Percentiles rank a stretch among this genome's conserved stretches.
These are phyloP conservation scores for Galendromus occidentalis DNA, from an alignment of 1,140 invertebrate species.

Conservation along the genomic window DNA sequence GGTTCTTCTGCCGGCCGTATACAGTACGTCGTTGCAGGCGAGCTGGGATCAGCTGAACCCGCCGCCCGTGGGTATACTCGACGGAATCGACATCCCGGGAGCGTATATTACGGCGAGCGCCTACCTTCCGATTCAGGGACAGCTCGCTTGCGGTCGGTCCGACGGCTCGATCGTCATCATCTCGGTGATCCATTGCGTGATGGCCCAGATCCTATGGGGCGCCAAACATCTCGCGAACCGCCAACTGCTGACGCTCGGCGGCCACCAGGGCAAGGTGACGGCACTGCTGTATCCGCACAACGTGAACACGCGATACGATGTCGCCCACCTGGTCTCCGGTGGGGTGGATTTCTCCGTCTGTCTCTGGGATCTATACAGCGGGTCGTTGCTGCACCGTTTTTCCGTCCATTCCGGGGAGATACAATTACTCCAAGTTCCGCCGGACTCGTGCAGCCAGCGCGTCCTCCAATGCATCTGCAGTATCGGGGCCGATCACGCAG, in stretches of 20 bases:
- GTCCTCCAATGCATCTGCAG: slow-evolving; percentile 89
- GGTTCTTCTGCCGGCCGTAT: slow-evolving; percentile 35
- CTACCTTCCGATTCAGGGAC: slow-evolving; percentile 74
- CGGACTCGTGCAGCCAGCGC: slow-evolving; percentile 66
- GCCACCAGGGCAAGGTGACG: slow-evolving; percentile 81
- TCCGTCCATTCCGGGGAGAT: slow-evolving; percentile 75
- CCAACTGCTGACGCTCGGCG: slow-evolving; percentile 47
- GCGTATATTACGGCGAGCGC: slow-evolving; percentile 73
- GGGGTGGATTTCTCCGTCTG: slow-evolving; percentile 94
- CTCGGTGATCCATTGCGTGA: slow-evolving; percentile 81
- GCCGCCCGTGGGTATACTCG: slow-evolving; percentile 66
- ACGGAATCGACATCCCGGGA: slow-evolving; percentile 48
- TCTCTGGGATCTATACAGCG: slow-evolving; percentile 85
- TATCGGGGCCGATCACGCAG: slow-evolving; percentile 91
- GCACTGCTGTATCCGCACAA: slow-evolving; percentile 86
- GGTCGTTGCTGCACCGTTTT: slow-evolving; percentile 72
- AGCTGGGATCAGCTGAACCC: slow-evolving; percentile 70
- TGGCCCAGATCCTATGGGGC: slow-evolving; percentile 74
- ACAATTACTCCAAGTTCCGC: slow-evolving; percentile 71
- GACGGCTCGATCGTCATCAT: slow-evolving; percentile 94
- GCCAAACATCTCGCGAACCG: slow-evolving; percentile 53
- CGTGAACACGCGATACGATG: slow-evolving; percentile 75
- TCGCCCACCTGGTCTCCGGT: slow-evolving; percentile 72
- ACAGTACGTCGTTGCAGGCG: slow-evolving; percentile 52
- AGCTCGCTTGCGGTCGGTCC: slow-evolving; percentile 76